Evolutionary conservation across 2,797 vertebrate species (phyloP).

Genomic region (Anomalospiza imberbis): DNA sequence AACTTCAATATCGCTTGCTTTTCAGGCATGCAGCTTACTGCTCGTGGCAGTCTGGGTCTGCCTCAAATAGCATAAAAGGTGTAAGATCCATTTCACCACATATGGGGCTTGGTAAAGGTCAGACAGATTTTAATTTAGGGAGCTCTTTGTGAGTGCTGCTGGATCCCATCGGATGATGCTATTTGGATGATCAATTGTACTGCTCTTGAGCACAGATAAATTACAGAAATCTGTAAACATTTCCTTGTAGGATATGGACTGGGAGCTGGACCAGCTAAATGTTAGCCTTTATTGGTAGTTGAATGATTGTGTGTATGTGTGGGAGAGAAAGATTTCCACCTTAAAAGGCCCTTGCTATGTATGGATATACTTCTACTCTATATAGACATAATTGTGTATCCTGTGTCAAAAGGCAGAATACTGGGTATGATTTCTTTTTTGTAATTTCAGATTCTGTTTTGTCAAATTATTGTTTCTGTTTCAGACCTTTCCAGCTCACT

Average conservation of each 20-base stretch:
- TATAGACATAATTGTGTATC: neutral
- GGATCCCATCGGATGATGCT: conserved; percentile 43
- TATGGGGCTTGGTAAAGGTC: conserved; percentile 57
- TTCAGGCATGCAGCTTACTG: neutral
- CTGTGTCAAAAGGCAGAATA: neutral
- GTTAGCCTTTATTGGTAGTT: conserved; percentile 56
- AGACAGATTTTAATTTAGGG: conserved; percentile 56
- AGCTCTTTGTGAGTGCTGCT: conserved; percentile 13
- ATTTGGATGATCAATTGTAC: conserved; percentile 62
- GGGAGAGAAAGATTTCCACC: conserved; percentile 14
- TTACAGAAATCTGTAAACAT: conserved; percentile 57
- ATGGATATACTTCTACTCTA: conserved; percentile 4
- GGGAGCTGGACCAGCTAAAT: conserved; percentile 3
- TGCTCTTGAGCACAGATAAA: conserved; percentile 67
- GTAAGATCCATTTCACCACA: conserved; percentile 31
- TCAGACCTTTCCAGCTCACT: neutral
- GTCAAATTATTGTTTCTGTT: neutral
- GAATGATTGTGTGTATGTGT: neutral
- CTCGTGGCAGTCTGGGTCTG: conserved; percentile 54
- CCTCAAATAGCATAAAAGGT: conserved; percentile 47
- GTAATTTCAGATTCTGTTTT: neutral
- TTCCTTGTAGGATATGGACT: conserved; percentile 45
- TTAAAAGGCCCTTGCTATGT: conserved; percentile 48
- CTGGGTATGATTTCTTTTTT: neutral
- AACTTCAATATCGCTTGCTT: neutral